phyloP scores from a whole-genome alignment of 2,888 invertebrate species.

The Drosophila formosana region DNA sequence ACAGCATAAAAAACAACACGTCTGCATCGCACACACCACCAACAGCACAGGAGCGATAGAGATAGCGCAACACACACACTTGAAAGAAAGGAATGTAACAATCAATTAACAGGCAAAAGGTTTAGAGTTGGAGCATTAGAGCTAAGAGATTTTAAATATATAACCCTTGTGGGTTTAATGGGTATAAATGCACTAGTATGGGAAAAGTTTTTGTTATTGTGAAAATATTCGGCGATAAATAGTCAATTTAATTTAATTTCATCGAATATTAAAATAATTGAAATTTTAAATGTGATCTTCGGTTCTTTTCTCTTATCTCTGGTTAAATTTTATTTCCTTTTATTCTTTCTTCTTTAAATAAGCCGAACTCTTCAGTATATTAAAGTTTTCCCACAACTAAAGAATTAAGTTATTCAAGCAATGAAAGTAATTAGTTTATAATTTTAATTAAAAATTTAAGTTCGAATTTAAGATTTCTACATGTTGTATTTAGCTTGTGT shows the following conservation, averaged over 20 bases:
- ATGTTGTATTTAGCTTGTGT: too few species aligned
- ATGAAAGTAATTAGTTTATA: too few species aligned
- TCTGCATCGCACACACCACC: slow-evolving; percentile 50
- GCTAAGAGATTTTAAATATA: slow-evolving; percentile 33
- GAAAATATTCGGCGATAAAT: background rate
- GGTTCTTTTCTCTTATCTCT: too few species aligned
- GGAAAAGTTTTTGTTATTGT: background rate
- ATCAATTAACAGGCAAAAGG: slow-evolving; percentile 80
- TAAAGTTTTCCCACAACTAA: too few species aligned
- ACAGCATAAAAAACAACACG: slow-evolving; percentile 77
- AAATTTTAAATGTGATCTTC: too few species aligned
- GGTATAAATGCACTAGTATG: background rate
- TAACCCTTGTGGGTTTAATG: slow-evolving; percentile 50
- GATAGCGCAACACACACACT: slow-evolving; percentile 11
- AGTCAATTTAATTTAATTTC: background rate
- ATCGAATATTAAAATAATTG: too few species aligned
- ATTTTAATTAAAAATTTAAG: too few species aligned
- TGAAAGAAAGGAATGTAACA: slow-evolving; percentile 70
- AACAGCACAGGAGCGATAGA: slow-evolving; percentile 15
- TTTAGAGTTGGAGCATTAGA: slow-evolving; percentile 35
- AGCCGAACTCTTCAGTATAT: too few species aligned
- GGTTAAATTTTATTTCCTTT: too few species aligned
- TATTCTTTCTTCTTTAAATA: too few species aligned
- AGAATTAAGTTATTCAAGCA: too few species aligned
- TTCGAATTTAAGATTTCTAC: too few species aligned